phyloP scores from a whole-genome alignment of 2,888 invertebrate genomes.

The Microdon myrmicae region DNA sequence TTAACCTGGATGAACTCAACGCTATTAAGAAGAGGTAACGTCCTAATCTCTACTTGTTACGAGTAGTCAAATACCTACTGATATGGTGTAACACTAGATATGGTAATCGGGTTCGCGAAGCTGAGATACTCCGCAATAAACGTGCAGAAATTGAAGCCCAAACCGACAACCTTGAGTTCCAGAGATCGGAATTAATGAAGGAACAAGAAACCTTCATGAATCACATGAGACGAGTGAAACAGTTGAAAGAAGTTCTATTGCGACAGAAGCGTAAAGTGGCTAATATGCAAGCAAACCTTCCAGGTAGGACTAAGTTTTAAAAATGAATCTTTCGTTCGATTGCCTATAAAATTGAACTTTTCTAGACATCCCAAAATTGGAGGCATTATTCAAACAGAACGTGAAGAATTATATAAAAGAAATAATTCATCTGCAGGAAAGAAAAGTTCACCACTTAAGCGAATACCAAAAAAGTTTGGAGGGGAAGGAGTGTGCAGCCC shows the following conservation, averaged over 20 bases:
- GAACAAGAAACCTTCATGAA: conserved; percentile 59
- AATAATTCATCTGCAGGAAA: conserved; percentile 58
- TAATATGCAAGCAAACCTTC: too few species aligned
- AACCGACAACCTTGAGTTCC: conserved; percentile 58
- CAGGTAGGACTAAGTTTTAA: too few species aligned
- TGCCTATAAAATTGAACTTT: conserved; percentile 54
- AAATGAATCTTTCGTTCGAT: conserved; percentile 20
- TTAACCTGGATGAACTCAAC: conserved; percentile 70
- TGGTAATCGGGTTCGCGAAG: conserved; percentile 46
- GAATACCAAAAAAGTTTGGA: conserved; percentile 58
- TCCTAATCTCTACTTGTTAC: neutral
- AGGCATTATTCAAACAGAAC: conserved; percentile 53
- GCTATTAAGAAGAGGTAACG: conserved; percentile 55
- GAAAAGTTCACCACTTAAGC: conserved; percentile 57
- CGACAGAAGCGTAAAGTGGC: conserved; percentile 17
- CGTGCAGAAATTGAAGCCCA: conserved; percentile 55
- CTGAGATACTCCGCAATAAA: conserved; percentile 57
- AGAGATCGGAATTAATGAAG: conserved; percentile 56
- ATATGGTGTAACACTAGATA: conserved; percentile 53
- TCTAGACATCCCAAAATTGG: conserved; percentile 59
- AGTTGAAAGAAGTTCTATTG: conserved; percentile 41
- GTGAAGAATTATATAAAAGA: conserved; percentile 55
- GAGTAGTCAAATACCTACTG: neutral
- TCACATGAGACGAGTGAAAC: conserved; percentile 50
- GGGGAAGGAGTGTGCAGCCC: conserved; percentile 56